Base-by-base conservation (phyloP, 2,888 invertebrate genomes). In the Cyaniris semiargus region DNA sequence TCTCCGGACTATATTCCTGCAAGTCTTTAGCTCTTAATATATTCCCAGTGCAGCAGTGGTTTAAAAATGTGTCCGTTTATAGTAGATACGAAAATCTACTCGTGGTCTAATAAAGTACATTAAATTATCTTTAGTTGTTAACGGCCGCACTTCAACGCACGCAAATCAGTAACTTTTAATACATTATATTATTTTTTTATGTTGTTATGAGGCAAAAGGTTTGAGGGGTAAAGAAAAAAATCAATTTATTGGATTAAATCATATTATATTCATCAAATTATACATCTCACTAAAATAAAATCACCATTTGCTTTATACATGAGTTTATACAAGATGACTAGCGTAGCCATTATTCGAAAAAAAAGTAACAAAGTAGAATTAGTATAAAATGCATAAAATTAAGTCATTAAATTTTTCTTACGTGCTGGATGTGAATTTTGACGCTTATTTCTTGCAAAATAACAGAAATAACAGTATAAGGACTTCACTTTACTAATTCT, bases 251-350 rank as follows among this genome's bases (percentile, higher is more conserved):
- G 15, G 18, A 53, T 48, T 74, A 84, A 84, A 85, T 84, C 77
- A 75, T 78, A 82, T 87, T 90, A 90, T 90, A 90, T 89, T 90
- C 86, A 88, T 85, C 83, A 84, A 84, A 84, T 84, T 74, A 79
- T 78, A 78, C 78, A 79, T 89, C 88, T 90, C 88, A 90, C 88
- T 90, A 87, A 89, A 89, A 86, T 87, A 85, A 89, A 90, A 91
- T 92, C 92, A 90, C 90, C 85, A 85, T 86, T 85, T 83, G 82
- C 82, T 83, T 84, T 70, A 76, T 74, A 78, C 79, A 78, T 60
- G 78, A 75, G 76, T 75, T 58, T 75, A 87, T 85, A 87, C 84
- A 86, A 84, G 84, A 83, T 89, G 91, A 91, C 92, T 91, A 91
- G 90, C 86, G 83, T 84, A 87, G 86, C 85, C 74, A 74, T 74